phyloP scores from a whole-genome alignment of 2,888 invertebrate species.

The Lysandra bellargus region DNA sequence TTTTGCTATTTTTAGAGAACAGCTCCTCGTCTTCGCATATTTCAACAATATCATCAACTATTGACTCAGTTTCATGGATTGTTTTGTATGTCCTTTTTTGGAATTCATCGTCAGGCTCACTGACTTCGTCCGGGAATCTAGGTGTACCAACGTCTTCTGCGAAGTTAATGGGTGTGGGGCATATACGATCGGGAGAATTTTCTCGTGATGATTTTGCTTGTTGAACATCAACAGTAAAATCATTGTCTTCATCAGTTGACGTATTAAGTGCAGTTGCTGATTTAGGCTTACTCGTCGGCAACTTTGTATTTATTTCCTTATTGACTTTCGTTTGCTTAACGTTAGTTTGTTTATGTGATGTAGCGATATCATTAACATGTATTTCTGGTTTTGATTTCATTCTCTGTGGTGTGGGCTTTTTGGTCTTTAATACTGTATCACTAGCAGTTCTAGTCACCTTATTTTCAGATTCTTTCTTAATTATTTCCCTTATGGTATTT shows the following conservation, averaged over 20 bases:
- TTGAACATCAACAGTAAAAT: slow-evolving; percentile 84
- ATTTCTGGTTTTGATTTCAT: slow-evolving; percentile 76
- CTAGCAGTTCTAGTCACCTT: slow-evolving; percentile 80
- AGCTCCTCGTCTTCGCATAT: slow-evolving; percentile 77
- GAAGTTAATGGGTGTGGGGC: slow-evolving; percentile 83
- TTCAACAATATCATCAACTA: slow-evolving; percentile 79
- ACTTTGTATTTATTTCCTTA: slow-evolving; percentile 59
- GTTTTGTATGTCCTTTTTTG: slow-evolving; percentile 62
- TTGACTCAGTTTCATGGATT: slow-evolving; percentile 82
- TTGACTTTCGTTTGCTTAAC: slow-evolving; percentile 40
- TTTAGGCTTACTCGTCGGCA: slow-evolving; percentile 66
- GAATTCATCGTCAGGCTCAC: slow-evolving; percentile 86
- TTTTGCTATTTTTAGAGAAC: slow-evolving; percentile 60
- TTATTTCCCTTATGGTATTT: slow-evolving; percentile 57
- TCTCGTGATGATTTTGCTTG: slow-evolving; percentile 88
- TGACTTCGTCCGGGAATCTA: slow-evolving; percentile 86
- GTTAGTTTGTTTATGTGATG: slow-evolving; percentile 48
- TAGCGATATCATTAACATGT: slow-evolving; percentile 62
- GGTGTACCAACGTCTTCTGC: slow-evolving; percentile 82
- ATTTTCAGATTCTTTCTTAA: slow-evolving; percentile 63
- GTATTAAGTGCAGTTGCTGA: slow-evolving; percentile 77
- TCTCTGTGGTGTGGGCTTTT: slow-evolving; percentile 66
- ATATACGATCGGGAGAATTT: slow-evolving; percentile 86
- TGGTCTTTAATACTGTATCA: slow-evolving; percentile 78
- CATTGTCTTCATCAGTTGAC: slow-evolving; percentile 71